Conservation (phyloP, 2,113 vertebrate genomes). For the Craseonycteris thonglongyai region DNA sequence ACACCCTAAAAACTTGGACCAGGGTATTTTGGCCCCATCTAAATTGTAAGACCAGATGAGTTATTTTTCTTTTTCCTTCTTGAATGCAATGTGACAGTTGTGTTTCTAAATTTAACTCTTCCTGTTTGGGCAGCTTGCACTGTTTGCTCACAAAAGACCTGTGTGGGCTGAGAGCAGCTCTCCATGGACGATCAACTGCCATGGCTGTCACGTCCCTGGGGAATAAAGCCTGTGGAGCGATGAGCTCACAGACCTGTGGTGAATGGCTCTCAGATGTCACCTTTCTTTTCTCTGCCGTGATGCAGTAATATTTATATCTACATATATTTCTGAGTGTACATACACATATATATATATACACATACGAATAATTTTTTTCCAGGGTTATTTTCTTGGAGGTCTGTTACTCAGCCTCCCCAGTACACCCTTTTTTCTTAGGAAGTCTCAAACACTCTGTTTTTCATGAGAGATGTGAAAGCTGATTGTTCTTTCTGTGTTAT, state of each 20-base stretch:
- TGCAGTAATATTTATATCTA: not conserved
- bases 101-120: slow-evolving; percentile 54
- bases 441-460: not conserved
- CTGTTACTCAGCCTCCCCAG: not conserved
- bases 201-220: not conserved
- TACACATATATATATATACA: not conserved
- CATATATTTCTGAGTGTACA: too few species aligned
- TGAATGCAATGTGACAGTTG: slow-evolving; percentile 22
- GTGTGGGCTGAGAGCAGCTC: not conserved
- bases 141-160: slow-evolving; percentile 13
- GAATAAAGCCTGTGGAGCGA: not conserved
- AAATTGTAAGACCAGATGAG: not conserved
- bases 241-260: not conserved
- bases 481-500: not conserved
- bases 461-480: not conserved
- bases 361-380: not conserved
- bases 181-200: not conserved
- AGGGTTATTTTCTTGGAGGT: not conserved
- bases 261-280: not conserved
- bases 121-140: slow-evolving; percentile 22
- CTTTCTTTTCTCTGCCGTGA: not conserved
- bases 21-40: not conserved
- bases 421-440: not conserved
- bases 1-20: not conserved
- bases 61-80: slow-evolving; percentile 19